Percentiles rank a stretch among this genome's conserved stretches.
phyloP scores from a whole-genome alignment of 2,797 vertebrate genomes.

The Echeneis naucrates region DNA sequence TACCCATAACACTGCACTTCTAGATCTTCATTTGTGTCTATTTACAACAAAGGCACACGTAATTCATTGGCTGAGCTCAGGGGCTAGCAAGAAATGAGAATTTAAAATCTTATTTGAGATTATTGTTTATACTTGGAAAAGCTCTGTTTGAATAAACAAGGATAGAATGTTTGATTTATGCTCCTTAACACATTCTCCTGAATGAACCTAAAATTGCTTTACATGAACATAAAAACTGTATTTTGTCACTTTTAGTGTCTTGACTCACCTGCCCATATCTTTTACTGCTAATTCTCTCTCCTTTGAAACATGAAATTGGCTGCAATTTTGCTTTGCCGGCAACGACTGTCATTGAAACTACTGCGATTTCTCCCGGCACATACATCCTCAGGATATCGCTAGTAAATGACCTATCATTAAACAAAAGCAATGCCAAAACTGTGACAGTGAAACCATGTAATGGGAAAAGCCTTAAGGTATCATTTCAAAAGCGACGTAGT shows the following conservation, averaged over 20 bases:
- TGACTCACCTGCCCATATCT: constrained; percentile 1
- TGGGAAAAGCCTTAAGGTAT: constrained; percentile 63
- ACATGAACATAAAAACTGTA: neutral
- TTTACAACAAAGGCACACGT: constrained; percentile 27
- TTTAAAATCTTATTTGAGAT: constrained; percentile 24
- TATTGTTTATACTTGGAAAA: neutral
- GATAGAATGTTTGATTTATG: neutral
- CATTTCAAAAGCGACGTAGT: constrained; percentile 57
- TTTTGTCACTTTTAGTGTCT: neutral
- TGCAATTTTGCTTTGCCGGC: constrained; percentile 31
- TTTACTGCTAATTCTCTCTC: constrained; percentile 4
- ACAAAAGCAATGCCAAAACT: constrained; percentile 32
- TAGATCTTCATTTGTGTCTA: neutral
- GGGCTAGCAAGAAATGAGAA: constrained; percentile 9
- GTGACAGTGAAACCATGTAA: constrained; percentile 59
- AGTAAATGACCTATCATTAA: constrained; percentile 72
- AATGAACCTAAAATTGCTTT: neutral
- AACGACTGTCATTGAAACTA: constrained; percentile 36
- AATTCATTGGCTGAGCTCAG: neutral
- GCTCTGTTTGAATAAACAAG: neutral
- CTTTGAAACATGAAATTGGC: constrained; percentile 28
- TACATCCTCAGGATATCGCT: constrained; percentile 54
- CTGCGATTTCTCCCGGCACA: constrained; percentile 25
- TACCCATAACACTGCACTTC: constrained; percentile 20
- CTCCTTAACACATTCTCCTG: neutral